These are phyloP conservation scores for Gobiocypris rarus DNA, from an alignment of 2,113 vertebrate species.

Conservation along the genomic window DNA sequence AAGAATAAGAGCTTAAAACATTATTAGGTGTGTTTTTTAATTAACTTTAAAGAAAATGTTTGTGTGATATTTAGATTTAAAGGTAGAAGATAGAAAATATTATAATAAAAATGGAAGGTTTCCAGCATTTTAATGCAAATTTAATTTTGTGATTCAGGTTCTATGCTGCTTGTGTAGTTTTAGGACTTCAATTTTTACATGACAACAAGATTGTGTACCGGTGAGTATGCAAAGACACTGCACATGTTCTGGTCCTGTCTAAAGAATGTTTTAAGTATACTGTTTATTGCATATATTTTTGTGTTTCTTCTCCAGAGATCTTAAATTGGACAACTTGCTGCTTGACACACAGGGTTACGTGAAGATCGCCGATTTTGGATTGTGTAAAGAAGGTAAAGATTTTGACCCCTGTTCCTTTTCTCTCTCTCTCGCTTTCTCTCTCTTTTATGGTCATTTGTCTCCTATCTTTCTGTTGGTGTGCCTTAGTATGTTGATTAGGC, in stretches of 20 bases:
- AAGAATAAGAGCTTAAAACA: not conserved
- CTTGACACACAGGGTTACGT: constrained; percentile 96
- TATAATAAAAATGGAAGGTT: not conserved
- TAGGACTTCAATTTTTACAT: constrained; percentile 96
- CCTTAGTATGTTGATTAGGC: not conserved
- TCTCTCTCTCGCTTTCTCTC: not conserved
- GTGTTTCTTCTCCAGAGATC: constrained; percentile 79
- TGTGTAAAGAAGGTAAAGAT: constrained; percentile 94
- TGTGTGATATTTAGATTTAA: not conserved
- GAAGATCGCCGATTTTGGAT: constrained; percentile 98
- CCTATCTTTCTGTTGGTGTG: not conserved
- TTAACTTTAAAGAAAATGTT: not conserved
- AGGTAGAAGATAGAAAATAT: not conserved
- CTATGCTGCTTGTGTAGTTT: constrained; percentile 96
- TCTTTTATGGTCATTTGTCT: not conserved
- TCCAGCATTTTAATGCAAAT: not conserved
- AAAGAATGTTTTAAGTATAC: not conserved
- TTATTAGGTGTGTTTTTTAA: not conserved
- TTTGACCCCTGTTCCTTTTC: not conserved
- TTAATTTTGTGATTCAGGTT: constrained; percentile 70
- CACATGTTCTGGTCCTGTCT: not conserved
- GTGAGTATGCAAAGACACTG: constrained; percentile 72
- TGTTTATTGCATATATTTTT: not conserved
- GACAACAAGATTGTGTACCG: constrained; percentile 98
- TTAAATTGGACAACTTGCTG: constrained; percentile 97